These are phyloP conservation scores for Ceratotherium simum DNA, from an alignment of 2,113 vertebrate species.

Conservation along the genomic window DNA sequence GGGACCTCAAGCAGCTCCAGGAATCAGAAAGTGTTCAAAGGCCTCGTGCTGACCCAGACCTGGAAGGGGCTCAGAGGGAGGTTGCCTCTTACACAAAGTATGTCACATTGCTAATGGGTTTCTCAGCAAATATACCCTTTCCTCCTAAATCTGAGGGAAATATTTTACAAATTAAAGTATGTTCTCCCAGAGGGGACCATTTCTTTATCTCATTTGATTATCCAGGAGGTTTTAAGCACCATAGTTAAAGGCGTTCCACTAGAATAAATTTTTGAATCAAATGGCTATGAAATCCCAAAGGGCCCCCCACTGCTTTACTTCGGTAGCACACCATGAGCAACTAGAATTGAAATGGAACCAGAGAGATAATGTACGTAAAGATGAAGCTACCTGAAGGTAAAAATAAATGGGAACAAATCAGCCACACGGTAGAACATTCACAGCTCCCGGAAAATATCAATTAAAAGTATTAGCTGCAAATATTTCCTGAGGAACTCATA, in stretches of 20 bases:
- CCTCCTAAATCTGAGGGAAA: conserved; percentile 80
- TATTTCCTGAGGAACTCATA: conserved; percentile 64
- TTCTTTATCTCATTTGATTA: conserved; percentile 84
- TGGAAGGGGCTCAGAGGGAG: not conserved
- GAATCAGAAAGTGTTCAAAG: not conserved
- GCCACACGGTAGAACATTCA: conserved; percentile 8
- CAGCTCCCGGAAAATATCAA: conserved; percentile 77
- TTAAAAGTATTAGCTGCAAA: conserved; percentile 77
- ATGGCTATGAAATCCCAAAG: conserved; percentile 70
- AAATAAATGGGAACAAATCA: conserved; percentile 71
- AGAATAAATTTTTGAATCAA: conserved; percentile 80
- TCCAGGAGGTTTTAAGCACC: conserved; percentile 79
- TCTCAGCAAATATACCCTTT: conserved; percentile 34
- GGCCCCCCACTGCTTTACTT: conserved; percentile 72
- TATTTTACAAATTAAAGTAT: conserved; percentile 80
- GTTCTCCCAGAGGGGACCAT: conserved; percentile 81
- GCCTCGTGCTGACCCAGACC: not conserved
- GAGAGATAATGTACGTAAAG: conserved; percentile 75
- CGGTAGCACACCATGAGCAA: conserved; percentile 59
- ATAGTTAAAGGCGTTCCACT: conserved; percentile 77
- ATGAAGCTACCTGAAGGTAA: conserved; percentile 68
- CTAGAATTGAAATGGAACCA: conserved; percentile 74
- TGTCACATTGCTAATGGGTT: conserved; percentile 49
- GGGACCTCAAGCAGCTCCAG: not conserved
- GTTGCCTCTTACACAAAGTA: conserved; percentile 72